Percentiles rank a stretch among this genome's conserved stretches.
These are phyloP conservation scores for Meriones psammophilus DNA, from an alignment of 2,797 vertebrate species.

Conservation along the genomic window DNA sequence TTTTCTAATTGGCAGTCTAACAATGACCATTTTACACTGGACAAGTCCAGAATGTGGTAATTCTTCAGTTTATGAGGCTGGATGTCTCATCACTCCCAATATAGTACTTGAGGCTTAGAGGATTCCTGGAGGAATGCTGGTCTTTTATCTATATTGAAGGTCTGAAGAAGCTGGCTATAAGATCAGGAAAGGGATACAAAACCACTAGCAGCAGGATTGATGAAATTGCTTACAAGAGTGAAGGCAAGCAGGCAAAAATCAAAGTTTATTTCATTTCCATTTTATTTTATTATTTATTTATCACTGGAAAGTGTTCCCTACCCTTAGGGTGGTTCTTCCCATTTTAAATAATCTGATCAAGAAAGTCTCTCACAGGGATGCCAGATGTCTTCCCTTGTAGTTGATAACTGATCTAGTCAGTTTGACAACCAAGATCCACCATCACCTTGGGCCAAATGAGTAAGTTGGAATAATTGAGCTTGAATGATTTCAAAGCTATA, in stretches of 20 bases:
- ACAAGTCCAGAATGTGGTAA: background rate
- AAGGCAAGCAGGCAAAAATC: background rate
- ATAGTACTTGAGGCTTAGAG: background rate
- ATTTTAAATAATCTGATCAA: background rate
- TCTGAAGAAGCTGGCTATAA: background rate
- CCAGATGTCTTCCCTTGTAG: background rate
- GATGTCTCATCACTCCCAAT: background rate
- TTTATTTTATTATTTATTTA: background rate
- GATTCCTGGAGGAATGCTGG: too few relatives aligned
- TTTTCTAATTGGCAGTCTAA: background rate
- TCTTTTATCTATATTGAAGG: background rate
- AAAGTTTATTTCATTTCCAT: background rate
- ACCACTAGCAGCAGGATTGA: background rate
- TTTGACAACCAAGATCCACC: background rate
- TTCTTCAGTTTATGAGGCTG: background rate
- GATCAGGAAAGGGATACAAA: background rate
- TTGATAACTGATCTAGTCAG: background rate
- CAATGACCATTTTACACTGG: background rate
- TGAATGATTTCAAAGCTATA: background rate
- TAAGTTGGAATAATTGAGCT: background rate
- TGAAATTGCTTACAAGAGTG: background rate
- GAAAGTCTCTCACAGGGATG: background rate
- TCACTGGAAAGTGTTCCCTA: background rate
- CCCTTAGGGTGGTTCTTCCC: background rate
- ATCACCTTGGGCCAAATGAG: background rate